These are phyloP conservation scores for Oceanodroma leucorhoa DNA, from an alignment of 2,797 vertebrate genomes.

Conservation along the genomic window DNA sequence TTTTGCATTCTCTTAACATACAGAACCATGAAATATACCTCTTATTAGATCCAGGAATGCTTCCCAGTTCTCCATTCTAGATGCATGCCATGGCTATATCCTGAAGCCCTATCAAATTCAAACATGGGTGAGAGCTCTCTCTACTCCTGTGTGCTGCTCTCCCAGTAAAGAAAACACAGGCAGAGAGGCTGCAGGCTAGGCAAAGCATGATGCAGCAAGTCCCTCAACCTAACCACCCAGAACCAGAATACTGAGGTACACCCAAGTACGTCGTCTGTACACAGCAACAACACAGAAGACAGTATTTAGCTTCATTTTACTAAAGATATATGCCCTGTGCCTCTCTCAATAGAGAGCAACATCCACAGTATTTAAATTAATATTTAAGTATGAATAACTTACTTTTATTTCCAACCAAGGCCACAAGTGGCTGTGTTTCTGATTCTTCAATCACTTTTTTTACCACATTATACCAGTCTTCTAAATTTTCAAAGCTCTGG, in stretches of 20 bases:
- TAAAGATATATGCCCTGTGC: not conserved
- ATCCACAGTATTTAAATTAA: not conserved
- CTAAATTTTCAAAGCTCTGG: constrained; percentile 98
- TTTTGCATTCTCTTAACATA: not conserved
- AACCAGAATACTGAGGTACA: not conserved
- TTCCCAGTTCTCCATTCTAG: not conserved
- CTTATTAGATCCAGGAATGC: not conserved
- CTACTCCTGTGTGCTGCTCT: not conserved
- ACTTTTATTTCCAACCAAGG: constrained; percentile 97
- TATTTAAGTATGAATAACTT: constrained; percentile 73
- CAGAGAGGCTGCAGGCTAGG: not conserved
- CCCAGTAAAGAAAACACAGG: not conserved
- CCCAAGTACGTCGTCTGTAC: not conserved
- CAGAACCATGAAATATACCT: not conserved
- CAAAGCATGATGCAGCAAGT: not conserved
- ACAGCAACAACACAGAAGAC: not conserved
- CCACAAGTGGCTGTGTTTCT: constrained; percentile 87
- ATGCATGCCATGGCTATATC: not conserved
- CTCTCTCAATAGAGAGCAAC: not conserved
- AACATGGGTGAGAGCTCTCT: not conserved
- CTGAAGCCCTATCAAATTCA: not conserved
- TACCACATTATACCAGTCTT: constrained; percentile 93
- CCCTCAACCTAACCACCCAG: not conserved
- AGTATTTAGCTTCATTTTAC: not conserved
- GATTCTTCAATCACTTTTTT: constrained; percentile 95